Percentiles rank a stretch among this genome's conserved stretches.
Evolutionary conservation across 2,113 vertebrate species (phyloP).

Genomic region (Eclectus roratus): DNA sequence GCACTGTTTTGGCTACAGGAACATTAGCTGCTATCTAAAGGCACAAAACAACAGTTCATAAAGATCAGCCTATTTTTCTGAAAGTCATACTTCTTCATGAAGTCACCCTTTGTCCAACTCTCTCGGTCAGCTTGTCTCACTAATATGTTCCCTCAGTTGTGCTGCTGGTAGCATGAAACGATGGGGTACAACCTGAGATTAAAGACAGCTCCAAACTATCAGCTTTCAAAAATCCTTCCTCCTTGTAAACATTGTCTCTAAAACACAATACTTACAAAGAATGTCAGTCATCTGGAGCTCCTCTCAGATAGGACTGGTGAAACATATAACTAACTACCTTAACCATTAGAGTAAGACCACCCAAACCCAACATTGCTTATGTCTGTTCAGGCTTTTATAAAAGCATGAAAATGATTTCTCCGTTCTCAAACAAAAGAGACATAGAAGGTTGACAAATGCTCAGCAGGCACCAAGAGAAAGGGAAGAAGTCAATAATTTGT

Average conservation of each 20-base stretch:
- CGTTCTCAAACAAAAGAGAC: background rate
- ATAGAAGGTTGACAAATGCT: background rate
- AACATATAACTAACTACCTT: background rate
- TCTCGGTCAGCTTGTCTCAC: background rate
- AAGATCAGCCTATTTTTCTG: background rate
- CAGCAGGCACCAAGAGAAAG: background rate
- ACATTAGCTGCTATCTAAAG: background rate
- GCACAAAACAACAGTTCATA: background rate
- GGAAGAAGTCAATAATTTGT: background rate
- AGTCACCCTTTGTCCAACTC: background rate
- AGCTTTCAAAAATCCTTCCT: background rate
- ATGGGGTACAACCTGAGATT: background rate
- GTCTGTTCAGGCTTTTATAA: background rate
- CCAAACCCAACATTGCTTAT: background rate
- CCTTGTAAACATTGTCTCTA: background rate
- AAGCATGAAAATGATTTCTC: background rate
- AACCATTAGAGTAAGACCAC: background rate
- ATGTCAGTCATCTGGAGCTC: background rate
- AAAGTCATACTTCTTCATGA: background rate
- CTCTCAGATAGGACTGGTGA: background rate
- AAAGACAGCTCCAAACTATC: background rate
- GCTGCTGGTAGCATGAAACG: background rate
- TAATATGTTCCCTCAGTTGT: background rate
- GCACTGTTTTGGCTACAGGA: background rate
- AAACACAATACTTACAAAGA: background rate